These are phyloP conservation scores for Tamandua tetradactyla DNA, from an alignment of 2,797 vertebrate genomes.

Conservation along the genomic window DNA sequence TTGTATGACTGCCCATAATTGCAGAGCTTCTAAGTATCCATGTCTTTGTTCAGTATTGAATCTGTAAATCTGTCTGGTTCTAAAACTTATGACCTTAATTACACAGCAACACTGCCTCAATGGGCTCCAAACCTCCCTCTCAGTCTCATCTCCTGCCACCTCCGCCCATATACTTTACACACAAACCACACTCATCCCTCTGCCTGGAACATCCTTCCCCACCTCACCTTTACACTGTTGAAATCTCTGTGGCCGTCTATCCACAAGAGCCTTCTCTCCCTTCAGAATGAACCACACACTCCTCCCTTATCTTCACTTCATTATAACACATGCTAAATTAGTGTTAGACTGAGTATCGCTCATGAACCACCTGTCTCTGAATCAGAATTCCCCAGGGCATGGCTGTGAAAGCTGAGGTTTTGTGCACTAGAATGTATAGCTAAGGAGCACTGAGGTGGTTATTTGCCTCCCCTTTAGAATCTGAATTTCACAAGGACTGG, in stretches of 20 bases:
- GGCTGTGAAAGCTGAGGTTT: not conserved
- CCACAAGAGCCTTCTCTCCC: not conserved
- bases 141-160: not conserved
- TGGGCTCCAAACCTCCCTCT: not conserved
- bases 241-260: not conserved
- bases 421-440: not conserved
- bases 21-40: not conserved
- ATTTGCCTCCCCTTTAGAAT: not conserved
- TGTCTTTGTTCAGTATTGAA: not conserved
- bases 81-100: not conserved
- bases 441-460: not conserved
- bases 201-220: not conserved
- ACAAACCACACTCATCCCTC: not conserved
- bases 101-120: too few relatives aligned
- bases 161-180: not conserved
- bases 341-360: not conserved
- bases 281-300: not conserved
- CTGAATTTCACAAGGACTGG: not conserved
- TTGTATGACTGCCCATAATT: not conserved
- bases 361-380: not conserved
- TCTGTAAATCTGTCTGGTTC: not conserved
- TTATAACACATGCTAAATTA: too few relatives aligned
- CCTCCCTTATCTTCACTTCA: not conserved
- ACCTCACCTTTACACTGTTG: not conserved
- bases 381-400: not conserved